Conservation (phyloP, 2,113 vertebrate species). For the Nycticebus coucang region DNA sequence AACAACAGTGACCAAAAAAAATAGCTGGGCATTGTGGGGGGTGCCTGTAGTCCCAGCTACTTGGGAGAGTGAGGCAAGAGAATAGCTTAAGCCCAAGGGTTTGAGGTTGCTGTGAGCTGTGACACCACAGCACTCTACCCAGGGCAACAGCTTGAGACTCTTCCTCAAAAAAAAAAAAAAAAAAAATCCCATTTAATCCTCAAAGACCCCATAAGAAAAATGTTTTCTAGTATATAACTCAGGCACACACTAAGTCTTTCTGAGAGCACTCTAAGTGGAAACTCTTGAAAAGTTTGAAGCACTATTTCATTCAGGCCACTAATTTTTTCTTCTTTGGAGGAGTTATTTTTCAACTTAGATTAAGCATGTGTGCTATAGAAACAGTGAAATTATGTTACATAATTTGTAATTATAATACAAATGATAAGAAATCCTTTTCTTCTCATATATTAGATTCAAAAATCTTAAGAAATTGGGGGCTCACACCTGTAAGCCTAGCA, state of each 20-base stretch:
- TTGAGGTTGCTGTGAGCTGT: no score
- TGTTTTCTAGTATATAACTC: neutral
- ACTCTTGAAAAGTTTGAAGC: neutral
- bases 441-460: slow-evolving; percentile 9
- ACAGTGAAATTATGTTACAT: neutral
- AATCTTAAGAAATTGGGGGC: neutral
- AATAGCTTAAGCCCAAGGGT: no score
- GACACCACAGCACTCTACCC: no score
- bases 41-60: no score
- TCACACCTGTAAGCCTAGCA: no score
- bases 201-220: slow-evolving; percentile 9
- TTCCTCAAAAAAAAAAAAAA: no score
- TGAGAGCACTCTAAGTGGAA: neutral
- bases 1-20: no score
- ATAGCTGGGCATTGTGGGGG: no score
- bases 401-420: neutral
- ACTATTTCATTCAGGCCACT: neutral
- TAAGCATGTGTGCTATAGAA: neutral
- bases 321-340: slow-evolving; percentile 13
- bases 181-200: neutral
- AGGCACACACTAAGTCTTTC: neutral
- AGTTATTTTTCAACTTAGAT: neutral
- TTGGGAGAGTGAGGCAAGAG: no score
- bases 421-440: slow-evolving; percentile 9
- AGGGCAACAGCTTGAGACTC: no score